phyloP scores from a whole-genome alignment of 2,888 invertebrate genomes.

The Latrodectus hesperus region DNA sequence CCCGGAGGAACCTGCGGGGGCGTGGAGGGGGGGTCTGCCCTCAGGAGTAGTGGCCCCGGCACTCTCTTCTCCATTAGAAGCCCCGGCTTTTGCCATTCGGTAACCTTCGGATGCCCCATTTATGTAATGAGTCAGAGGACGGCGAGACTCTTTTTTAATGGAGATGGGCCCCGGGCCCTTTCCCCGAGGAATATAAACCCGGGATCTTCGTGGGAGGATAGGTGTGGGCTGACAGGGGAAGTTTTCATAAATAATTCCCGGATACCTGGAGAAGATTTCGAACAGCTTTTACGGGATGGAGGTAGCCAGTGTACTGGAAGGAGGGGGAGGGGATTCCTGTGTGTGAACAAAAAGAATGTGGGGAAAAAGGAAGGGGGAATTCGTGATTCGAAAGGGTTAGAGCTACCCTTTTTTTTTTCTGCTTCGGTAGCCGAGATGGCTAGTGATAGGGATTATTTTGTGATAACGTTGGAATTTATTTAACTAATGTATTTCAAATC shows the following conservation, averaged over 20 bases:
- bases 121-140: constrained; percentile 59
- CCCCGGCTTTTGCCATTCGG: constrained; percentile 5
- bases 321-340: background rate
- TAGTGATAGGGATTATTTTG: too few species aligned
- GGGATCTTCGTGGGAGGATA: background rate
- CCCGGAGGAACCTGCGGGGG: background rate
- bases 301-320: background rate
- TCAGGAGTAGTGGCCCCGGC: background rate
- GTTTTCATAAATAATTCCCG: constrained; percentile 36
- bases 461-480: too few species aligned
- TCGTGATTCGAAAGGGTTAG: too few species aligned
- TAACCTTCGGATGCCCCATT: constrained; percentile 28
- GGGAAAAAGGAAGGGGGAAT: too few species aligned
- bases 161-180: constrained; percentile 17
- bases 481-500: too few species aligned
- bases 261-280: background rate
- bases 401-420: too few species aligned
- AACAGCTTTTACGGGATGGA: constrained; percentile 12
- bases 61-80: background rate
- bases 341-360: background rate
- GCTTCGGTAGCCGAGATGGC: too few species aligned
- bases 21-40: background rate
- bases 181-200: constrained; percentile 35
- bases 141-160: constrained; percentile 41
- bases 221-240: background rate